These are phyloP conservation scores for Thalassarche chlororhynchos DNA, from an alignment of 2,113 vertebrate genomes.

Conservation along the genomic window DNA sequence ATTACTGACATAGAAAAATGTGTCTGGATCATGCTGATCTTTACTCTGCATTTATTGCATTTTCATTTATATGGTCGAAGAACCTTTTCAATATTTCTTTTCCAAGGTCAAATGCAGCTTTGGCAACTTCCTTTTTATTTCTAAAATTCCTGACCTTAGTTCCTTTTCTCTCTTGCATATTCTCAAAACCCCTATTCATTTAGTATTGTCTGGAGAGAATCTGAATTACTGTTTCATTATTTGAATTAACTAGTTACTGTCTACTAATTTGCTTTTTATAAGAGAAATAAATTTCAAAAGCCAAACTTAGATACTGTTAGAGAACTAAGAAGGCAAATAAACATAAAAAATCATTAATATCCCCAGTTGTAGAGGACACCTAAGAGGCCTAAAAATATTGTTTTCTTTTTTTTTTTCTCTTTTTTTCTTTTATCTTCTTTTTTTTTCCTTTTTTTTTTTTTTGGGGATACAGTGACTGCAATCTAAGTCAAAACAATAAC, in stretches of 20 bases:
- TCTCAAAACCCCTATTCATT: neutral
- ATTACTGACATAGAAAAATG: neutral
- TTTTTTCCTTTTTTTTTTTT: no score
- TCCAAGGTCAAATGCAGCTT: neutral
- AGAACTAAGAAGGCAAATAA: neutral
- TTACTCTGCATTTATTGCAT: neutral
- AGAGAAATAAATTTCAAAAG: neutral
- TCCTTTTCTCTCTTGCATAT: neutral
- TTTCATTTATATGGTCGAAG: neutral
- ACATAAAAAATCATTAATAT: neutral
- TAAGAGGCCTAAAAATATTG: neutral
- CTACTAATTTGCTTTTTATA: neutral
- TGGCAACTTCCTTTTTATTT: neutral
- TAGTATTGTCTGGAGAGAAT: neutral
- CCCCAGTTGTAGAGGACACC: accelerated
- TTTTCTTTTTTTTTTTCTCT: neutral
- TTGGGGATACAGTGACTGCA: neutral
- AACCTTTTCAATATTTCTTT: neutral
- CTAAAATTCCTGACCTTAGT: neutral
- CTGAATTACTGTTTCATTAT: neutral
- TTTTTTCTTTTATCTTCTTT: no score
- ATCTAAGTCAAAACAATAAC: neutral
- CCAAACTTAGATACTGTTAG: neutral
- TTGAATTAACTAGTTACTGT: neutral
- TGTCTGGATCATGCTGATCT: neutral